A percentile compares a stretch with the other conserved stretches of the same genome.
Evolutionary conservation across 1,140 invertebrate species (phyloP).

Genomic region (Macrobrachium rosenbergii): DNA sequence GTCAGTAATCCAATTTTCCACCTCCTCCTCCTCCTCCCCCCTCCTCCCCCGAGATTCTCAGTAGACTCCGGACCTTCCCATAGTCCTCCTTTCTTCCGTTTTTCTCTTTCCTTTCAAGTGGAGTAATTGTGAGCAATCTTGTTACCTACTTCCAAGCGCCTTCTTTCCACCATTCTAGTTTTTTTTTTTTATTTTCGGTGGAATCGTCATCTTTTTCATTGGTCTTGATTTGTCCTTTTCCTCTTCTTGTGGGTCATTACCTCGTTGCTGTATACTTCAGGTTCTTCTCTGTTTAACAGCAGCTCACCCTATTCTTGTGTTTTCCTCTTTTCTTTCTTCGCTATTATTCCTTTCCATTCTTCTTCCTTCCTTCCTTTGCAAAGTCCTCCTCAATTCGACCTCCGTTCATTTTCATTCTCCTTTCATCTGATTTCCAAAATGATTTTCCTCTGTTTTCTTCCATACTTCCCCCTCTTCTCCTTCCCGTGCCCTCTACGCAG

Average conservation of each 20-base stretch:
- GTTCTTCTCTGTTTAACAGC: not conserved
- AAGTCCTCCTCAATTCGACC: not conserved
- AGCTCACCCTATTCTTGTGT: constrained; percentile 3
- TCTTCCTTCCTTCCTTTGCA: not conserved
- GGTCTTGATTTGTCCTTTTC: not conserved
- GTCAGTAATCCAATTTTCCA: constrained; percentile 58
- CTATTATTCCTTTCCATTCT: not conserved
- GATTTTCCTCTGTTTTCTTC: constrained; percentile 3
- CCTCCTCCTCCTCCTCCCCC: constrained; percentile 44
- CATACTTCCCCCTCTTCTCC: not conserved
- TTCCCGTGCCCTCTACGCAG: too few species aligned
- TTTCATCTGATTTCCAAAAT: too few species aligned
- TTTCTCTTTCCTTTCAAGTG: constrained; percentile 29
- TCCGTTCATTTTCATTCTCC: constrained; percentile 4
- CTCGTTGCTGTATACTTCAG: not conserved
- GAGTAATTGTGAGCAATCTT: constrained; percentile 59
- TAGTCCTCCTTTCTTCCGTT: not conserved
- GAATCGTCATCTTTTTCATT: not conserved
- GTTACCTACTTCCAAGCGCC: constrained; percentile 46
- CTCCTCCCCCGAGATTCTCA: not conserved
- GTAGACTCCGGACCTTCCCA: constrained; percentile 30
- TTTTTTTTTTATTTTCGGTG: not conserved
- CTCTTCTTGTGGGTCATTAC: not conserved
- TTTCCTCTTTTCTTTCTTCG: not conserved
- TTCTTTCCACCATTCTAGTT: constrained; percentile 25